These are phyloP conservation scores for Oxystoma pomonae DNA, from an alignment of 2,888 invertebrate genomes.

Conservation along the genomic window DNA sequence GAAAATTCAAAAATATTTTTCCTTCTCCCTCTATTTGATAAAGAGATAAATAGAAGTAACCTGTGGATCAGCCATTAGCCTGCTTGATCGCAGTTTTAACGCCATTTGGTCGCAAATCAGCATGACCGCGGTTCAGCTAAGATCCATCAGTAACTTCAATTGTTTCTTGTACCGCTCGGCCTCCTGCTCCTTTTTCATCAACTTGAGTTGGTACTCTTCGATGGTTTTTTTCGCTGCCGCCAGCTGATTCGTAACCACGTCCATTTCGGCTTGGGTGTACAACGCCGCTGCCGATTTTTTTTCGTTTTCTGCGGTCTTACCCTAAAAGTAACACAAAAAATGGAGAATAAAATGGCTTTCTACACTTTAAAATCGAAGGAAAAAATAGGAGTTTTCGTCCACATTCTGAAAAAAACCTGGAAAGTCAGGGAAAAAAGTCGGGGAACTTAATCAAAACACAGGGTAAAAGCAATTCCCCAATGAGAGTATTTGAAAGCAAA, in stretches of 20 bases:
- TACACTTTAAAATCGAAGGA: background rate
- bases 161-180: constrained; percentile 42
- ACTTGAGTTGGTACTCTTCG: constrained; percentile 42
- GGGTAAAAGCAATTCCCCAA: too few relatives aligned
- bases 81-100: too few relatives aligned
- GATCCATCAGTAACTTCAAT: constrained; percentile 37
- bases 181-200: constrained; percentile 42
- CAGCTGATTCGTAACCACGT: constrained; percentile 39
- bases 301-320: background rate
- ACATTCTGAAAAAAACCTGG: constrained; percentile 1
- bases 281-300: background rate
- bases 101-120: too few relatives aligned
- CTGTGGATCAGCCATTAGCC: too few relatives aligned
- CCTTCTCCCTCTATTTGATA: too few relatives aligned
- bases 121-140: too few relatives aligned
- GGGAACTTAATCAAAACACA: too few relatives aligned
- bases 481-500: too few relatives aligned
- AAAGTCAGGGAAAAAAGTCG: background rate
- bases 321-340: too few relatives aligned
- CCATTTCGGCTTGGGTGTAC: constrained; percentile 29
- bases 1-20: too few relatives aligned
- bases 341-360: too few relatives aligned
- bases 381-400: background rate
- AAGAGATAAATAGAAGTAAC: too few relatives aligned
- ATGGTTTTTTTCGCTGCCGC: constrained; percentile 41